These are phyloP conservation scores for Calyptommatus sinebrachiatus DNA, from an alignment of 2,113 vertebrate species.

Conservation along the genomic window DNA sequence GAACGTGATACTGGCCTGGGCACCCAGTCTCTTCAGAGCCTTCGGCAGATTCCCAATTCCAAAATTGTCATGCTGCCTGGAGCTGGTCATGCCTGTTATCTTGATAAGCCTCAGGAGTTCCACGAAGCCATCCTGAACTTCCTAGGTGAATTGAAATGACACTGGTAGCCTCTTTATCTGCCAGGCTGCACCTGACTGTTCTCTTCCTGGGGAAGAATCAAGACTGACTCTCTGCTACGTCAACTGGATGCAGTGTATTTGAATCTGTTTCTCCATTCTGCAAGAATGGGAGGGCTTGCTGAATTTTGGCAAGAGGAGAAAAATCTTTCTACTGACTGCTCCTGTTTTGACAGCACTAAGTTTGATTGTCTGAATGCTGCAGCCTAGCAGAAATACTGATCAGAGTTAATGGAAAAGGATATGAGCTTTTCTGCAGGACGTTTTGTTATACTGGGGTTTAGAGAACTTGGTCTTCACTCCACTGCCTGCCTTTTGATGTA, in stretches of 20 bases:
- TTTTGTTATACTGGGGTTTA: neutral
- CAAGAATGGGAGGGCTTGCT: neutral
- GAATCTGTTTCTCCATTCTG: neutral
- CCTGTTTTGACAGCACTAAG: neutral
- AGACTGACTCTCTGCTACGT: neutral
- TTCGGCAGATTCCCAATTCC: slow-evolving; percentile 83
- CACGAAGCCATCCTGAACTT: slow-evolving; percentile 85
- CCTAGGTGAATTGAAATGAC: slow-evolving; percentile 76
- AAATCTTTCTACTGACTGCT: neutral
- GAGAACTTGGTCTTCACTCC: neutral
- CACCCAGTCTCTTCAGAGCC: slow-evolving; percentile 85
- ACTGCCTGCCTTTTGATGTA: neutral
- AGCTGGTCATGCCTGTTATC: slow-evolving; percentile 91
- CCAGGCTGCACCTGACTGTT: neutral
- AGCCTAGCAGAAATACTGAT: slow-evolving; percentile 3
- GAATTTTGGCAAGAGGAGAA: neutral
- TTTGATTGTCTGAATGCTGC: neutral
- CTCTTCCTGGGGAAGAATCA: neutral
- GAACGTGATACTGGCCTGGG: slow-evolving; percentile 83
- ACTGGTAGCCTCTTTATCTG: neutral
- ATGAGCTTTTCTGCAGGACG: neutral
- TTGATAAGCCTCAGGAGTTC: slow-evolving; percentile 89
- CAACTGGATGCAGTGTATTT: slow-evolving; percentile 2
- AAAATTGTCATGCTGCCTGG: slow-evolving; percentile 70
- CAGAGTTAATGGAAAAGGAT: neutral